Evolutionary conservation across 2,113 vertebrate genomes (phyloP).

Genomic region (Protobothrops flavoviridis): DNA sequence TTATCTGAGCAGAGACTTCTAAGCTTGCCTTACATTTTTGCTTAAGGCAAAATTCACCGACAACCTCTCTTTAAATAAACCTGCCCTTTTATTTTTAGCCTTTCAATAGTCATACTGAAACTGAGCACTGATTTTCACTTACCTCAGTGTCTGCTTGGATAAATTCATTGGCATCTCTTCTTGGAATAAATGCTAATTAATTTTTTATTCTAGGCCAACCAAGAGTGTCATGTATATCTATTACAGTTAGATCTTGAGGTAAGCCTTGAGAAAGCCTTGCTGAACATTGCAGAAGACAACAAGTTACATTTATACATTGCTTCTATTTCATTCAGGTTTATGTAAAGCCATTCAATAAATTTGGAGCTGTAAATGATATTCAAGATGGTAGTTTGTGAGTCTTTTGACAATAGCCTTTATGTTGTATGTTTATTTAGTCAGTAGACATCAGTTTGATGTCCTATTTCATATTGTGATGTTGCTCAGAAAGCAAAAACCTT

Average conservation of each 20-base stretch:
- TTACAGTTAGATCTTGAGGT: not conserved
- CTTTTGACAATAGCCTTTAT: not conserved
- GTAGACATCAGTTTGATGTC: not conserved
- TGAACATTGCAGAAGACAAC: not conserved
- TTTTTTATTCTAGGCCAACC: not conserved
- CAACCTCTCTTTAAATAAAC: not conserved
- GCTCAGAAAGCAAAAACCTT: not conserved
- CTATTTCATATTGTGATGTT: not conserved
- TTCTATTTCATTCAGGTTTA: not conserved
- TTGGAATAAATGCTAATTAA: not conserved
- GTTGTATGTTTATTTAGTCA: not conserved
- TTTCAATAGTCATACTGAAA: not conserved
- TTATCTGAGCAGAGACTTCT: not conserved
- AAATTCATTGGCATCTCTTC: not conserved
- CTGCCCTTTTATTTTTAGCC: not conserved
- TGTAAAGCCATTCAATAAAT: not conserved
- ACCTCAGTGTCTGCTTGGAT: not conserved
- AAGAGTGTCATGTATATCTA: not conserved
- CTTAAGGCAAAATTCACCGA: not conserved
- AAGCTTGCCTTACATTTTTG: not conserved
- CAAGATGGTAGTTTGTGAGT: not conserved
- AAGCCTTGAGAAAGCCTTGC: not conserved
- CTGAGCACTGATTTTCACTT: not conserved
- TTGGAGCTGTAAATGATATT: not conserved
- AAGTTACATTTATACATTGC: not conserved